These are phyloP conservation scores for Phocoena phocoena DNA, from an alignment of 2,113 vertebrate genomes.

Conservation along the genomic window DNA sequence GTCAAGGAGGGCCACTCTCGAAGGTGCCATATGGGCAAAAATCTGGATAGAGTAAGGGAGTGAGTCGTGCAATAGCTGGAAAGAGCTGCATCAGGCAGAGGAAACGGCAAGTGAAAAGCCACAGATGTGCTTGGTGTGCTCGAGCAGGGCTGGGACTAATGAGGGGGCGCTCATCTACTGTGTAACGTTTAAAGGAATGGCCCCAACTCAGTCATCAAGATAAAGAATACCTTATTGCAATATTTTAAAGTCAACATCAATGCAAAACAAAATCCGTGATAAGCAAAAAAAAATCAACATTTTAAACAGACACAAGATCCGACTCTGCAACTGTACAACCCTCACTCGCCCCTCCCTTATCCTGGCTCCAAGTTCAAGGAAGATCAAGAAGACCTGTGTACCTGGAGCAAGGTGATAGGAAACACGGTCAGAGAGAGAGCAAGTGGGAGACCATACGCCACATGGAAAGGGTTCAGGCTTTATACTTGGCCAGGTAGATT, in stretches of 20 bases:
- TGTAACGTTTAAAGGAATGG: not conserved
- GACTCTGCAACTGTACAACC: too few relatives aligned
- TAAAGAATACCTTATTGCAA: not conserved
- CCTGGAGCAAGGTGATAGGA: not conserved
- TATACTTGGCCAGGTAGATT: not conserved
- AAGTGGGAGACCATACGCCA: not conserved
- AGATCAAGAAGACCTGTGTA: not conserved
- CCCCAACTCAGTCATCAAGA: not conserved
- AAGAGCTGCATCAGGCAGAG: not conserved
- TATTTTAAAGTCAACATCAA: not conserved
- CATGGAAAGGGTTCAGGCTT: not conserved
- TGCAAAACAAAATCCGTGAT: not conserved
- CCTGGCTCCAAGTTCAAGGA: not conserved
- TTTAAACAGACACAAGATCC: not conserved
- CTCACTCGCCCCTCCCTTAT: not conserved
- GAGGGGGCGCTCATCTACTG: not conserved
- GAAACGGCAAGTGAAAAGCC: not conserved
- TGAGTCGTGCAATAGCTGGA: not conserved
- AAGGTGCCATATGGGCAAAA: not conserved
- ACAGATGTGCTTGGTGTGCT: not conserved
- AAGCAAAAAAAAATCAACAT: not conserved
- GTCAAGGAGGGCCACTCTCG: not conserved
- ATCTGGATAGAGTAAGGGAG: not conserved
- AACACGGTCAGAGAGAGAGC: not conserved
- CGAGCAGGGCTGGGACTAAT: too few relatives aligned